Conservation (phyloP, 1,140 invertebrate species). For the Anagrus nilaparvatae region DNA sequence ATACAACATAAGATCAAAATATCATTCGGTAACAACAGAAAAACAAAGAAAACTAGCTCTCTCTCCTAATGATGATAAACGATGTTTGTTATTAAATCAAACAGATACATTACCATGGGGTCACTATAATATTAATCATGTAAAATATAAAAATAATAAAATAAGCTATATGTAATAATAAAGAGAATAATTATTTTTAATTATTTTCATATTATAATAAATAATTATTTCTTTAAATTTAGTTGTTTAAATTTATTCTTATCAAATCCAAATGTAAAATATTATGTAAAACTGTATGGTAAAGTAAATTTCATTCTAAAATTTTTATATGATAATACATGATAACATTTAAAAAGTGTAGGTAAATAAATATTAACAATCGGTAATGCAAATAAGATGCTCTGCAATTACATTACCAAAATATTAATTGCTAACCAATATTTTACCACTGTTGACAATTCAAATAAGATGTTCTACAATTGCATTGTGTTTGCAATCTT, state of each 20-base stretch:
- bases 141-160: neutral
- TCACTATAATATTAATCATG: neutral
- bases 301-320: no score
- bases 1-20: slow-evolving; percentile 20
- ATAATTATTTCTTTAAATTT: neutral
- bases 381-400: no score
- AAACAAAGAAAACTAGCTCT: slow-evolving; percentile 20
- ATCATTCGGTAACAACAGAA: slow-evolving; percentile 14
- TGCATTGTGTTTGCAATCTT: no score
- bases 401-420: no score
- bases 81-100: slow-evolving; percentile 2
- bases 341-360: no score
- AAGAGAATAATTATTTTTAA: neutral
- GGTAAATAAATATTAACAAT: no score
- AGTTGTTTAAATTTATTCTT: neutral
- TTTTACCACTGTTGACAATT: no score
- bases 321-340: no score
- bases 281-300: no score
- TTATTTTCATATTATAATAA: neutral
- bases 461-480: no score
- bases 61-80: slow-evolving; percentile 12
- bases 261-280: no score
- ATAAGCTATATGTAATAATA: neutral
- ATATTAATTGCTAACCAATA: no score
- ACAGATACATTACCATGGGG: slow-evolving; percentile 11